Percentiles rank a stretch among this genome's conserved stretches.
Conservation (phyloP, 2,888 invertebrate species). For the Drosophila maculinotata region DNA sequence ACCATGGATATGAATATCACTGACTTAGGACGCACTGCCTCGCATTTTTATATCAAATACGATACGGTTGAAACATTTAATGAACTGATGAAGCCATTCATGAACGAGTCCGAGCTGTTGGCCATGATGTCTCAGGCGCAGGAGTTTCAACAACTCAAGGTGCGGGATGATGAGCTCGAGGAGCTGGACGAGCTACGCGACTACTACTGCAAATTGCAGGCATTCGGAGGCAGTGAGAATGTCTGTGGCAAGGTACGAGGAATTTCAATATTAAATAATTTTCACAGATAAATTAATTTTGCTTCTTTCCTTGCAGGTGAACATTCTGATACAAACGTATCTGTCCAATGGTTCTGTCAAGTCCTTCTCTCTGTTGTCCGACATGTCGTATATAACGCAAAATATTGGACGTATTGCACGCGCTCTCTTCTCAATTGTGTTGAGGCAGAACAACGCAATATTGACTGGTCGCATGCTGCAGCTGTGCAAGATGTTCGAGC, state of each 20-base stretch:
- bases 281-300: too few relatives aligned
- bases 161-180: conserved; percentile 96
- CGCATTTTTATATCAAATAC: conserved; percentile 98
- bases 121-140: conserved; percentile 95
- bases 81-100: conserved; percentile 91
- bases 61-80: conserved; percentile 97
- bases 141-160: conserved; percentile 98
- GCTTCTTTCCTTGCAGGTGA: conserved; percentile 84
- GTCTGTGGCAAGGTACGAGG: conserved; percentile 92
- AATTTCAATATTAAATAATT: not conserved
- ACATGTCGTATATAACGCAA: conserved; percentile 86
- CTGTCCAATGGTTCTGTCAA: conserved; percentile 93
- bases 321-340: conserved; percentile 96
- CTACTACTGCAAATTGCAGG: conserved; percentile 91
- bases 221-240: conserved; percentile 94
- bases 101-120: conserved; percentile 95
- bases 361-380: conserved; percentile 84
- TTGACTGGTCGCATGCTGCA: conserved; percentile 94
- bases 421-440: conserved; percentile 96
- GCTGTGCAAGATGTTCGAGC: conserved; percentile 97
- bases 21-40: conserved; percentile 97
- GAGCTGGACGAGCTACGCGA: conserved; percentile 93
- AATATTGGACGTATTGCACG: conserved; percentile 96
- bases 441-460: conserved; percentile 95
- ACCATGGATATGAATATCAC: conserved; percentile 93